A percentile compares a stretch with the other conserved stretches of the same genome.
Evolutionary conservation across 2,888 invertebrate species (phyloP).

Genomic region (Tenthredo livida): DNA sequence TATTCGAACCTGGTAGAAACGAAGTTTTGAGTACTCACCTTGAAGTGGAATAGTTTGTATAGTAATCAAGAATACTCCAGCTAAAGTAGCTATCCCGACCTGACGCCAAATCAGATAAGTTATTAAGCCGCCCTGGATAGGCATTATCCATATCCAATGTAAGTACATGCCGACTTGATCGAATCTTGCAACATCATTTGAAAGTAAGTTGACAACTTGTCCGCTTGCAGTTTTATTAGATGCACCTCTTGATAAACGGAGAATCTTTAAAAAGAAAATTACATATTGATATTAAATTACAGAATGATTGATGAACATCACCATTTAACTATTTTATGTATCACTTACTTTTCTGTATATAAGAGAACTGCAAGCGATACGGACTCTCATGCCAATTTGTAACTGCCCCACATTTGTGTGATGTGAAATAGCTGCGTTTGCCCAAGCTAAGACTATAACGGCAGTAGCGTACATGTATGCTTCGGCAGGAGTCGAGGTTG

Average conservation of each 20-base stretch:
- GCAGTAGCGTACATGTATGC: conserved; percentile 85
- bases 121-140: conserved; percentile 86
- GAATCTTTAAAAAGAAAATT: conserved; percentile 70
- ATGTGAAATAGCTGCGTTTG: conserved; percentile 84
- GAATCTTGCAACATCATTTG: conserved; percentile 92
- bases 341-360: conserved; percentile 88
- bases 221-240: conserved; percentile 80
- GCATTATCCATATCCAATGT: conserved; percentile 91
- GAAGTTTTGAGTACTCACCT: conserved; percentile 72
- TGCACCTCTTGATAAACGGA: conserved; percentile 76
- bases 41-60: conserved; percentile 80
- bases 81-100: conserved; percentile 81
- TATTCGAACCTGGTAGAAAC: neutral
- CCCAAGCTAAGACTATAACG: conserved; percentile 82
- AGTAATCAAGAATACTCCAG: conserved; percentile 82
- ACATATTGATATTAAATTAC: neutral
- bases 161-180: conserved; percentile 86
- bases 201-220: conserved; percentile 90
- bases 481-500: conserved; percentile 78
- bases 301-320: neutral
- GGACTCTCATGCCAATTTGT: conserved; percentile 87
- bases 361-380: conserved; percentile 89
- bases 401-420: conserved; percentile 81
- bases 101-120: conserved; percentile 81
- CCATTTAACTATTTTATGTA: neutral